These are phyloP conservation scores for Holothuria leucospilota DNA, from an alignment of 53 echinoderm and acorn worm genomes.

Conservation along the genomic window DNA sequence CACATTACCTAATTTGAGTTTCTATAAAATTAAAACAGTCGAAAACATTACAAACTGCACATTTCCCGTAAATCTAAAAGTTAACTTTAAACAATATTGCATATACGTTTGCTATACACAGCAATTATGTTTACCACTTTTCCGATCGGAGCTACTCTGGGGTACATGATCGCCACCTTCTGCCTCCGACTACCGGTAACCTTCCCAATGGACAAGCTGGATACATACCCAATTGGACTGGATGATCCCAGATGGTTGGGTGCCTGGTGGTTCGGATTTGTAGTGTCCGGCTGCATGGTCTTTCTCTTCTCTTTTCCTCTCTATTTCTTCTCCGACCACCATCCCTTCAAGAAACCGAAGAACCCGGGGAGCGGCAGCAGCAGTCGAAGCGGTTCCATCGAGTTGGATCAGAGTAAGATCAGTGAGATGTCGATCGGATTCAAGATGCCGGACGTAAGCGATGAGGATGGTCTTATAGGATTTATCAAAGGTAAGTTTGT, in stretches of 20 bases:
- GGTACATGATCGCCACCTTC: slow-evolving; percentile 40
- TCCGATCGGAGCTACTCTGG: slow-evolving; percentile 46
- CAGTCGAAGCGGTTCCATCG: no score
- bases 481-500: slow-evolving; percentile 28
- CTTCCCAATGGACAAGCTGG: neutral
- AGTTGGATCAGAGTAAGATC: neutral
- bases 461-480: slow-evolving; percentile 36
- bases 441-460: slow-evolving; percentile 34
- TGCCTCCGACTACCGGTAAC: slow-evolving; percentile 42
- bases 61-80: no score
- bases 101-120: neutral
- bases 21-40: no score
- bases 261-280: slow-evolving; percentile 49
- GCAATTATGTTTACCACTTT: slow-evolving; percentile 50
- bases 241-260: slow-evolving; percentile 46
- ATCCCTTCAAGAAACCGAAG: slow-evolving; percentile 24
- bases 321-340: slow-evolving; percentile 30
- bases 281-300: slow-evolving; percentile 12
- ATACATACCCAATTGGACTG: slow-evolving; percentile 18
- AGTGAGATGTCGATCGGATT: neutral
- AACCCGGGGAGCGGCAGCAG: neutral
- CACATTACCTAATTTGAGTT: no score
- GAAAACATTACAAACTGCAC: no score
- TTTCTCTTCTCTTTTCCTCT: slow-evolving; percentile 20
- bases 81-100: neutral